Evolutionary conservation across 2,797 vertebrate species (phyloP), one percentile per base, ranked within the genome.

Genomic region (Danionella dracula): DNA sequence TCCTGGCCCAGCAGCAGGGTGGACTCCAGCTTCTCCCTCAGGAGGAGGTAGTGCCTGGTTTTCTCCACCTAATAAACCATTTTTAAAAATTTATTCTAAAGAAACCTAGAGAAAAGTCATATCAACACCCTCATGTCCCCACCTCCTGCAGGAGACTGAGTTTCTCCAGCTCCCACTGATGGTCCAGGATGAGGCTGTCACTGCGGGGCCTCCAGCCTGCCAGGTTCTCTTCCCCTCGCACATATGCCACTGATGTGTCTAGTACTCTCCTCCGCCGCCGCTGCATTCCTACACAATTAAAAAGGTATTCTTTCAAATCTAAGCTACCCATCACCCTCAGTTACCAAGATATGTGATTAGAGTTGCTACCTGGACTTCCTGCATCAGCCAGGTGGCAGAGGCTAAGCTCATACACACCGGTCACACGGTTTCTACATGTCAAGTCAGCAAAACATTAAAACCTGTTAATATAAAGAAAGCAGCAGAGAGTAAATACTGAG

Each of bases 11-110:
- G 77, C 62, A 93, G 85, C 76, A 94, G 83, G 10, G 90, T 90
- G 0, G 90, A 91, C 87, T 96, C 94, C 64, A 99, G 89, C 78
- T 97, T 97, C 87, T 98, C 95, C 0, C 92, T 91, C 66, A 99
- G 85, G 21, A 99, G 87, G 72, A 99, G 90, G 80, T 94, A 98
- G 80, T 99, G 96, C 49, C 96, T 88, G 13, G 96, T 99, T 82
- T 94, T 97, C 80, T 99, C 96, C 79, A 99, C 96, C 96, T 99
- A 73, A 61, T 13, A 51, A 11, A 37, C 9, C 40, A 2, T 1
- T 19, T 0, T 11, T 57, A 27, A 9, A 1, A 35, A 9, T 35
- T n/a, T n/a, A n/a, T n/a, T n/a, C n/a, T n/a, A n/a, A n/a, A n/a
- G n/a, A n/a, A n/a, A n/a, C n/a, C n/a, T n/a, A n/a, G n/a, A n/a